Evolutionary conservation across 2,113 vertebrate species (phyloP).

Genomic region (Pollimyrus isidori): DNA sequence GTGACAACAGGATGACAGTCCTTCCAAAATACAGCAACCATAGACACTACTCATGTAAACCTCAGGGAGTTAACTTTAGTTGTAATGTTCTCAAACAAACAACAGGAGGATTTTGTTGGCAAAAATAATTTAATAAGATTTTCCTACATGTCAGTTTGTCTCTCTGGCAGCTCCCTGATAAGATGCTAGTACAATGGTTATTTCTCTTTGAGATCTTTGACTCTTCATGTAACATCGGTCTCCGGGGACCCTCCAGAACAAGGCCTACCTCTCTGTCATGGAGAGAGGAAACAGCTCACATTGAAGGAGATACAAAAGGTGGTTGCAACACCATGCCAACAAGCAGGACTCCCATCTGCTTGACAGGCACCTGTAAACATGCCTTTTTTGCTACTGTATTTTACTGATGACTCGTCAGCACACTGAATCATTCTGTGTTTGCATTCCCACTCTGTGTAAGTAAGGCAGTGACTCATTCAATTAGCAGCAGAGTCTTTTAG

Average conservation of each 20-base stretch:
- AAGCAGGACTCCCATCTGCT: not conserved
- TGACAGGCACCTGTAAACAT: not conserved
- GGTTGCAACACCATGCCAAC: not conserved
- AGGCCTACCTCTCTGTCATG: not conserved
- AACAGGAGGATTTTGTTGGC: not conserved
- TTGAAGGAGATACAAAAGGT: not conserved
- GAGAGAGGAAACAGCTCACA: not conserved
- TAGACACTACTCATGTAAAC: not conserved
- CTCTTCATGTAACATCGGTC: not conserved
- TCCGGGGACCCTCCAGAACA: not conserved
- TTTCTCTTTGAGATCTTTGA: not conserved
- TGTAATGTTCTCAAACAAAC: not conserved
- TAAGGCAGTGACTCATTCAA: not conserved
- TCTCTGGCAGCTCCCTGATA: not conserved
- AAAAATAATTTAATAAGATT: not conserved
- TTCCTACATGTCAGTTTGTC: not conserved
- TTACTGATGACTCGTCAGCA: not conserved
- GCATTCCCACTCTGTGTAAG: not conserved
- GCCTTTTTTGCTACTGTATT: not conserved
- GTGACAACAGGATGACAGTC: not conserved
- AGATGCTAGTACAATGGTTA: not conserved
- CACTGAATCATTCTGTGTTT: not conserved
- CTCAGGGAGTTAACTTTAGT: not conserved
- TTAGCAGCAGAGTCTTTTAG: constrained; percentile 10
- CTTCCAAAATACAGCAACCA: not conserved